Conservation (phyloP, 1,140 invertebrate species). For the Listronotus bonariensis region DNA sequence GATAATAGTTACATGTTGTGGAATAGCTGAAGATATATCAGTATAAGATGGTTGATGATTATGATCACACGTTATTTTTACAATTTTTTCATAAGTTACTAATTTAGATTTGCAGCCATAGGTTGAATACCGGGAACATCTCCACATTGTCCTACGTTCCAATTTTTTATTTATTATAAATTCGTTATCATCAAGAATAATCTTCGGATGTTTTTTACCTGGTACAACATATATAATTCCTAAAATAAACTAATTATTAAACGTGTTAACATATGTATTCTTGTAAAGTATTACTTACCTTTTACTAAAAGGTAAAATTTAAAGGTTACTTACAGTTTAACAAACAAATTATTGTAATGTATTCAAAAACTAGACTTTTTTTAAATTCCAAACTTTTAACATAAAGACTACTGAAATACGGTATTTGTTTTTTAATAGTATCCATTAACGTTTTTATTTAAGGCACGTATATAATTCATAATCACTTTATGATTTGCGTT, state of each 20-base stretch:
- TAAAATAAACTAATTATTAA: conserved; percentile 1
- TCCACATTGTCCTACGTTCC: conserved; percentile 35
- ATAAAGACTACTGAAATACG: too few species aligned
- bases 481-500: too few species aligned
- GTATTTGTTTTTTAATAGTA: too few species aligned
- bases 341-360: too few species aligned
- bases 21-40: conserved; percentile 6
- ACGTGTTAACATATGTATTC: too few species aligned
- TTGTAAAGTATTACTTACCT: too few species aligned
- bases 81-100: conserved; percentile 35
- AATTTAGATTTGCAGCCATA: conserved; percentile 42
- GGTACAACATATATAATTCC: conserved; percentile 40
- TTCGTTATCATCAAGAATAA: conserved; percentile 38
- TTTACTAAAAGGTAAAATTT: too few species aligned
- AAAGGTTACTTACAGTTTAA: too few species aligned
- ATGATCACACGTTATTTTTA: conserved; percentile 38
- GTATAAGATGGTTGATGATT: conserved; percentile 37
- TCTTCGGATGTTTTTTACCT: conserved; percentile 42
- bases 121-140: conserved; percentile 35
- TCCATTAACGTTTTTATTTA: too few species aligned
- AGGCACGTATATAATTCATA: too few species aligned
- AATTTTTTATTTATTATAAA: conserved; percentile 40
- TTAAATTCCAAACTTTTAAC: too few species aligned
- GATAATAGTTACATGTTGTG: conserved; percentile 30
- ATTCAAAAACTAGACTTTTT: too few species aligned